Evolutionary conservation across 2,888 invertebrate genomes (phyloP).

Genomic region (Scotopteryx bipunctaria): DNA sequence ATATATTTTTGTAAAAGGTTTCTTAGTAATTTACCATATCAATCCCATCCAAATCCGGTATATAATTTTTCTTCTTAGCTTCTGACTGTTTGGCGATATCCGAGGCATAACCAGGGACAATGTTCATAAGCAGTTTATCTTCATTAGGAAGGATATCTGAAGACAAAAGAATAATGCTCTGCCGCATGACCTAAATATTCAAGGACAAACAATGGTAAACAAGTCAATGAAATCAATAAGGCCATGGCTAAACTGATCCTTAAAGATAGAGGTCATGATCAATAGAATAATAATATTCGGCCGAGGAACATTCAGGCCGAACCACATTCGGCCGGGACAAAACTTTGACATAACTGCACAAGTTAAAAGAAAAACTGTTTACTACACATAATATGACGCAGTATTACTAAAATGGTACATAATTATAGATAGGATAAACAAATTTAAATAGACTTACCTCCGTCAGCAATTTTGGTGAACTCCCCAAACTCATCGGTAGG

Average conservation of each 20-base stretch:
- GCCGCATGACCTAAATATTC: background rate
- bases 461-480: slow-evolving; percentile 56
- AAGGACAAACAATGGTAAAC: background rate
- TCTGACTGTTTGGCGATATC: background rate
- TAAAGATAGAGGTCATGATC: too few species aligned
- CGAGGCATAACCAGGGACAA: slow-evolving; percentile 43
- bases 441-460: slow-evolving; percentile 24
- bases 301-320: too few species aligned
- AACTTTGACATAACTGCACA: too few species aligned
- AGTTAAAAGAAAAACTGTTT: too few species aligned
- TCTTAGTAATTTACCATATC: slow-evolving; percentile 14
- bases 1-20: too few species aligned
- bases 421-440: too few species aligned
- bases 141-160: slow-evolving; percentile 35
- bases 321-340: too few species aligned
- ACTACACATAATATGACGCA: too few species aligned
- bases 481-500: slow-evolving; percentile 59
- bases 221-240: background rate
- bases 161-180: background rate
- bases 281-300: too few species aligned
- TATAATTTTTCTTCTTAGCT: background rate
- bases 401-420: too few species aligned
- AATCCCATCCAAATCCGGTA: slow-evolving; percentile 6
- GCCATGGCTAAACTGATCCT: too few species aligned
- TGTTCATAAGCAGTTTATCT: slow-evolving; percentile 47